Evolutionary conservation across 1,140 invertebrate species (phyloP).

Genomic region (Scaptomyza montana): DNA sequence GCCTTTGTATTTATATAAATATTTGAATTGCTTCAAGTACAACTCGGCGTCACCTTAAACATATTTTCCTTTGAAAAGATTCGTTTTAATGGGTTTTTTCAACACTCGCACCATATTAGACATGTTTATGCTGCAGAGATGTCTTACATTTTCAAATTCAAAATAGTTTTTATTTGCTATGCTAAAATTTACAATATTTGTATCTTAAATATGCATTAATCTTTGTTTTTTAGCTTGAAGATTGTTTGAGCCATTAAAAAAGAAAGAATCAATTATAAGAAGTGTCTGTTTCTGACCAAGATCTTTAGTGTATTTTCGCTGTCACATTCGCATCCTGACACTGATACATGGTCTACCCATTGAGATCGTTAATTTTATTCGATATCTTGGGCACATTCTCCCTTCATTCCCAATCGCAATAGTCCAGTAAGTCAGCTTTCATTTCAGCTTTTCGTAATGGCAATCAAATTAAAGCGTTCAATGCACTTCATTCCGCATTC

Average conservation of each 20-base stretch:
- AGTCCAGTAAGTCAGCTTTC: slow-evolving; percentile 40
- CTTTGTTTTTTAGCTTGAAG: too few relatives aligned
- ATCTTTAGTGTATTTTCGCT: slow-evolving; percentile 40
- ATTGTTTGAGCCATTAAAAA: too few relatives aligned
- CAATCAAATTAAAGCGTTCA: slow-evolving; percentile 67
- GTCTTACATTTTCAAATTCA: too few relatives aligned
- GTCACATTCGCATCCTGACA: slow-evolving; percentile 21
- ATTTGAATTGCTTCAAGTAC: slow-evolving; percentile 68
- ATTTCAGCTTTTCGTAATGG: slow-evolving; percentile 29
- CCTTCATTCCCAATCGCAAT: slow-evolving; percentile 19
- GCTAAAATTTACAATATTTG: too few relatives aligned
- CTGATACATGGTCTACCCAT: slow-evolving; percentile 25
- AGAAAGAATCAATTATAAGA: not conserved
- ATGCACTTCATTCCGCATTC: slow-evolving; percentile 46
- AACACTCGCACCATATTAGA: too few relatives aligned
- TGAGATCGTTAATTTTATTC: slow-evolving; percentile 65
- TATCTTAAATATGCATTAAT: too few relatives aligned
- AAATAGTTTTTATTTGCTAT: too few relatives aligned
- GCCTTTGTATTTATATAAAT: slow-evolving; percentile 50
- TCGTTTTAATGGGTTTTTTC: too few relatives aligned
- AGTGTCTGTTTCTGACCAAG: slow-evolving; percentile 12
- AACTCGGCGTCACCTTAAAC: not conserved
- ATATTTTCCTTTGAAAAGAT: too few relatives aligned
- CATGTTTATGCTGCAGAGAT: too few relatives aligned
- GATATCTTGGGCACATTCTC: slow-evolving; percentile 29